Percentiles rank a stretch among this genome's conserved stretches.
Conservation (phyloP, 2,113 vertebrate species). For the Athene noctua region DNA sequence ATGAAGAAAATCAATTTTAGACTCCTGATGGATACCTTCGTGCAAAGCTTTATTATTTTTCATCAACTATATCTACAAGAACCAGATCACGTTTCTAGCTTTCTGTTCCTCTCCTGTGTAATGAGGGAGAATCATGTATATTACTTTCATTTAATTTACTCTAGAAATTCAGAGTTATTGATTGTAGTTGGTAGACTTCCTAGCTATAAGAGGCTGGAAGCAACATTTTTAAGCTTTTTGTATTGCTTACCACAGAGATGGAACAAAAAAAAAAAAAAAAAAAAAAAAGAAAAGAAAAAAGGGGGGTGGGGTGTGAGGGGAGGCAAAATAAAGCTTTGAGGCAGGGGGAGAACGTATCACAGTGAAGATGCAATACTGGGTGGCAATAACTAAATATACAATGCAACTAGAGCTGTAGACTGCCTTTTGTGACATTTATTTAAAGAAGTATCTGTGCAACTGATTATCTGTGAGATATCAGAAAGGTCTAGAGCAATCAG, state of each 20-base stretch:
- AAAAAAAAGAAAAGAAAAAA: too few species aligned
- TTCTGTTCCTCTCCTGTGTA: conserved; percentile 35
- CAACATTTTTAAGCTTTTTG: conserved; percentile 14
- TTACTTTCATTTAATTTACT: conserved; percentile 55
- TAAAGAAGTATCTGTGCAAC: neutral
- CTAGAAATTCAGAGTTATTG: conserved; percentile 55
- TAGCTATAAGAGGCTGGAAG: conserved; percentile 1
- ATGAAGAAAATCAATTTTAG: conserved; percentile 37
- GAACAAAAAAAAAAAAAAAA: neutral
- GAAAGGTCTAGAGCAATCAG: neutral
- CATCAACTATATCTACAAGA: conserved; percentile 27
- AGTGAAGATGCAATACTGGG: neutral
- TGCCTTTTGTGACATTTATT: neutral
- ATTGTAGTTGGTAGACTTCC: conserved; percentile 21
- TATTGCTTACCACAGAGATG: neutral
- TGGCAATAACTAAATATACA: neutral
- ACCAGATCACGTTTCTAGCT: conserved; percentile 15
- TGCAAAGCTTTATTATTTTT: conserved; percentile 54
- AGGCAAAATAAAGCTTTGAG: neutral
- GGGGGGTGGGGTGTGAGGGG: too few species aligned
- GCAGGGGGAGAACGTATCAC: neutral
- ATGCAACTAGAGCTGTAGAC: neutral
- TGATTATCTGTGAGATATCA: neutral
- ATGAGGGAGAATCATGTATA: conserved; percentile 31
- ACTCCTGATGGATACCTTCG: conserved; percentile 18